These are phyloP conservation scores for Sebastes minor DNA, from an alignment of 2,797 vertebrate species.

Conservation along the genomic window DNA sequence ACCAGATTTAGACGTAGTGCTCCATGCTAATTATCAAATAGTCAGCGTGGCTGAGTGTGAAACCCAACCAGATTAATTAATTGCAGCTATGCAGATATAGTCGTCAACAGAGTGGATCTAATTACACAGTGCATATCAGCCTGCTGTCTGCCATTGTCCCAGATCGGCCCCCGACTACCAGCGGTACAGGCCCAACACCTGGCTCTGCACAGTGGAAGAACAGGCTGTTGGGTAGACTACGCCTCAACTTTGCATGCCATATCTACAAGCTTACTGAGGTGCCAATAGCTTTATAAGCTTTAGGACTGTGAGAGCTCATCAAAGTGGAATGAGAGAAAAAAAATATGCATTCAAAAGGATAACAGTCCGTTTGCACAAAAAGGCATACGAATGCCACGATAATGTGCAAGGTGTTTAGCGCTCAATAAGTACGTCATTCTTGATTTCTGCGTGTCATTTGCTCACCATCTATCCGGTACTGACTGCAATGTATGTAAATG, in stretches of 20 bases:
- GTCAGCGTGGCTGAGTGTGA: slow-evolving; percentile 4
- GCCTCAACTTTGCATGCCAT: background rate
- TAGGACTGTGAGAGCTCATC: background rate
- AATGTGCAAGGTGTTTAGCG: fast-evolving
- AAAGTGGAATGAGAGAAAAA: background rate
- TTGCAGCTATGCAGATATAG: slow-evolving; percentile 30
- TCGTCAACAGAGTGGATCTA: slow-evolving; percentile 47
- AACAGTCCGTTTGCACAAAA: too few relatives aligned
- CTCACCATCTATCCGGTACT: too few relatives aligned
- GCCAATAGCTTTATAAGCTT: background rate
- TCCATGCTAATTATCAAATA: slow-evolving; percentile 1
- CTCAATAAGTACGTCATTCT: too few relatives aligned
- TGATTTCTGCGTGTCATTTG: too few relatives aligned
- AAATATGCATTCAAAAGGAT: background rate
- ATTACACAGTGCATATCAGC: slow-evolving; percentile 57
- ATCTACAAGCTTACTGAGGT: background rate
- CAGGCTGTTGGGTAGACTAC: slow-evolving; percentile 8
- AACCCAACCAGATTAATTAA: slow-evolving; percentile 40
- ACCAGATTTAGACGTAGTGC: slow-evolving; percentile 9
- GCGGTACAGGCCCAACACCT: slow-evolving; percentile 58
- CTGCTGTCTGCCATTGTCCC: slow-evolving; percentile 68
- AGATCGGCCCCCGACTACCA: slow-evolving; percentile 27
- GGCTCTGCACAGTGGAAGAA: slow-evolving; percentile 29
- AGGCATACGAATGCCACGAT: too few relatives aligned
- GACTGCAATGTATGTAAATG: too few relatives aligned